Conservation (phyloP, 2,888 invertebrate species). For the Galeopsomyia nigrocyanea region DNA sequence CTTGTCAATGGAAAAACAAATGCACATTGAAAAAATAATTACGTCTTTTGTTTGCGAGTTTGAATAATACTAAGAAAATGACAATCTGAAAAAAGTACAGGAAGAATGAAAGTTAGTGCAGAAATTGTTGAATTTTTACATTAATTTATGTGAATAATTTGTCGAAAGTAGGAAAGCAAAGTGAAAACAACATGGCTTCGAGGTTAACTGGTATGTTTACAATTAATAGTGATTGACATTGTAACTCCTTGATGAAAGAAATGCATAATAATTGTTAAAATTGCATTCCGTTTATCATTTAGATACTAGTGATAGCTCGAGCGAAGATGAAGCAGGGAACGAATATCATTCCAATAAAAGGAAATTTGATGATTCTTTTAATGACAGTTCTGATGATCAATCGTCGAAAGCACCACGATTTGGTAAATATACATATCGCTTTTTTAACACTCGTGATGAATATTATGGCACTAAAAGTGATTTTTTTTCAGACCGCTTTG, state of each 20-base stretch:
- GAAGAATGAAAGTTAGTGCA: too few species aligned
- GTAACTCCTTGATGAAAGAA: neutral
- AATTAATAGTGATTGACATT: constrained; percentile 2
- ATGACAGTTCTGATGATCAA: constrained; percentile 11
- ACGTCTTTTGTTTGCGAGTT: too few species aligned
- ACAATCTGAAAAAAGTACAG: too few species aligned
- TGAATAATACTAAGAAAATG: too few species aligned
- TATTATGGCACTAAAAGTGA: neutral
- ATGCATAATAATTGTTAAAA: neutral
- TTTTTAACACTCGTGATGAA: neutral
- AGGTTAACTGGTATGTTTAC: constrained; percentile 41
- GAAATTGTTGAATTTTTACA: too few species aligned
- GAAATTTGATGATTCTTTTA: constrained; percentile 16
- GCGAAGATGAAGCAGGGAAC: constrained; percentile 11
- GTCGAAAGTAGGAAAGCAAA: too few species aligned
- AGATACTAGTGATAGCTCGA: constrained; percentile 35
- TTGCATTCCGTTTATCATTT: constrained; percentile 8
- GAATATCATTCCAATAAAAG: neutral
- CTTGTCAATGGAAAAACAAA: too few species aligned
- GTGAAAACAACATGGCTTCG: constrained; percentile 27
- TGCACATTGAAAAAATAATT: too few species aligned
- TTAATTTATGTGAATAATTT: too few species aligned
- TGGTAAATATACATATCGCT: constrained; percentile 9
- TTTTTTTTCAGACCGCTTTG: constrained; percentile 19
- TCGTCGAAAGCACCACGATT: constrained; percentile 8